Conservation (phyloP, 2,888 invertebrate genomes). For the Aphrophora alni region DNA sequence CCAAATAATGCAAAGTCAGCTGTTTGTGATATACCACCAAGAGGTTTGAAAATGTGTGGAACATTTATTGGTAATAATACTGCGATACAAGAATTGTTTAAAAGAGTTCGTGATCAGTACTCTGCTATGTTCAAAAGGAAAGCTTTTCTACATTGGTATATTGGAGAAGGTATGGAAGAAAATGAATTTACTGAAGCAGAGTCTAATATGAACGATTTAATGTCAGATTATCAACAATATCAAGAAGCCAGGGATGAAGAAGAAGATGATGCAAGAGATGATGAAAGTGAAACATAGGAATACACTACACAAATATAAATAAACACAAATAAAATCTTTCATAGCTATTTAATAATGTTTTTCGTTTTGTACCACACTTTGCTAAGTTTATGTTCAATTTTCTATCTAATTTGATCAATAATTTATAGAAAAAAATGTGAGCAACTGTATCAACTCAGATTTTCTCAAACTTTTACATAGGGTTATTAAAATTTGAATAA, state of each 20-base stretch:
- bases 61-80: slow-evolving; percentile 29
- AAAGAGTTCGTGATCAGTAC: slow-evolving; percentile 18
- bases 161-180: slow-evolving; percentile 30
- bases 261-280: background rate
- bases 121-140: slow-evolving; percentile 28
- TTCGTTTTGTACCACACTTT: too few relatives aligned
- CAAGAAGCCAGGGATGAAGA: slow-evolving; percentile 14
- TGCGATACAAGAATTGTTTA: slow-evolving; percentile 30
- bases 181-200: slow-evolving; percentile 28
- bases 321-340: too few relatives aligned
- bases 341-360: too few relatives aligned
- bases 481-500: too few relatives aligned
- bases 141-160: slow-evolving; percentile 28
- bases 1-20: slow-evolving; percentile 26
- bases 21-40: slow-evolving; percentile 29
- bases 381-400: too few relatives aligned
- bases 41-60: slow-evolving; percentile 26
- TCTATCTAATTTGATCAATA: too few relatives aligned
- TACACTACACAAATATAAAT: too few relatives aligned
- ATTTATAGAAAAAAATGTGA: too few relatives aligned
- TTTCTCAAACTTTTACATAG: too few relatives aligned
- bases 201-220: slow-evolving; percentile 23
- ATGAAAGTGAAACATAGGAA: too few relatives aligned
- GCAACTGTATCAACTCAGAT: too few relatives aligned
- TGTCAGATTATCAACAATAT: slow-evolving; percentile 27